phyloP scores from a whole-genome alignment of 2,888 invertebrate genomes.

The Elgonia sp. region DNA sequence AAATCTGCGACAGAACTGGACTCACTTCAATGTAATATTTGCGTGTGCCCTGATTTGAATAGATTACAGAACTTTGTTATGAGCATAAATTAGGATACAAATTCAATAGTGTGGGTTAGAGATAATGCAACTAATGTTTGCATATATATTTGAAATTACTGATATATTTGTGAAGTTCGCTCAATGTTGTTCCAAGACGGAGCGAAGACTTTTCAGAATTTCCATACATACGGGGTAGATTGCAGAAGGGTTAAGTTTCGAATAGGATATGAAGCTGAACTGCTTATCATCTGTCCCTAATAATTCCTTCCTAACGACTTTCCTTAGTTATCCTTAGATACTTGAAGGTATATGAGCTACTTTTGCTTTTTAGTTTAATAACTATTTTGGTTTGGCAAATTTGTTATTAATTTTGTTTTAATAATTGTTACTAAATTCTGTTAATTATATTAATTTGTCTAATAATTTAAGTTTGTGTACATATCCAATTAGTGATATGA shows the following conservation, averaged over 20 bases:
- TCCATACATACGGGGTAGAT: background rate
- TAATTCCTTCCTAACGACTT: background rate
- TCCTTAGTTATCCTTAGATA: no score
- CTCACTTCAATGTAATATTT: slow-evolving; percentile 63
- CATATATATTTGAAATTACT: slow-evolving; percentile 41
- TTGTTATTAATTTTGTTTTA: no score
- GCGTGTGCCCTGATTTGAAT: slow-evolving; percentile 59
- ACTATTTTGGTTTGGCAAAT: no score
- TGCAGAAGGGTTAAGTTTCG: no score
- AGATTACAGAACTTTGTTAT: slow-evolving; percentile 62
- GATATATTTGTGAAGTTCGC: slow-evolving; percentile 26
- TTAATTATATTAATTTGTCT: no score
- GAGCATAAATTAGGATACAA: slow-evolving; percentile 62
- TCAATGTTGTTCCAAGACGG: slow-evolving; percentile 25
- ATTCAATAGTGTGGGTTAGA: slow-evolving; percentile 51
- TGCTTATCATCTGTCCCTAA: no score
- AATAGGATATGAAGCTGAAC: no score
- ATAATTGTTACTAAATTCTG: no score
- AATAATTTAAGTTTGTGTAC: no score
- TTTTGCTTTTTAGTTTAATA: no score
- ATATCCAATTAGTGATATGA: background rate
- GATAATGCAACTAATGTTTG: slow-evolving; percentile 55
- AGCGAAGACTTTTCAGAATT: slow-evolving; percentile 16
- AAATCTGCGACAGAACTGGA: slow-evolving; percentile 63
- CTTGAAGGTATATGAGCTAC: no score